These are phyloP conservation scores for Chaetophractus vellerosus DNA, from an alignment of 2,797 vertebrate species.

Conservation along the genomic window DNA sequence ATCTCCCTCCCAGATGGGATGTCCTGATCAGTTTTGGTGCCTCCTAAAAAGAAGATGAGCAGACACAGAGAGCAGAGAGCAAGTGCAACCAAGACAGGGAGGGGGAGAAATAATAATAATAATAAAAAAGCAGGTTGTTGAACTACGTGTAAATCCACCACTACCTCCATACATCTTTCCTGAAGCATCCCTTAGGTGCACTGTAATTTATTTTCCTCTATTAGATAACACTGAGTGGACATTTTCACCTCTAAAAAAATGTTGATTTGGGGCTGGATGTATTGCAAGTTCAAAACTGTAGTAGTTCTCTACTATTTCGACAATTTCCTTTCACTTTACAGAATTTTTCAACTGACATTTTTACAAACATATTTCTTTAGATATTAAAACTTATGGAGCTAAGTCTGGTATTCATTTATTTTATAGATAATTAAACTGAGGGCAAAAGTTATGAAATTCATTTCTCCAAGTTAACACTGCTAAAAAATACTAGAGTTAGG, in stretches of 20 bases:
- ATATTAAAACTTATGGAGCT: not conserved
- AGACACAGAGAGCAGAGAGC: too few species aligned
- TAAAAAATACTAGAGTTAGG: slow-evolving; percentile 7
- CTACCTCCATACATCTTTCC: not conserved
- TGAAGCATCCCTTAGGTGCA: not conserved
- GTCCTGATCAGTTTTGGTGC: too few species aligned
- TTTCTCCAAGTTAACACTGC: slow-evolving; percentile 7
- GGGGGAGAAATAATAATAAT: too few species aligned
- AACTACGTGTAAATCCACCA: not conserved
- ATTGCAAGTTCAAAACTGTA: slow-evolving; percentile 15
- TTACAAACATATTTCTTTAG: slow-evolving; percentile 56
- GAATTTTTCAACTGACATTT: slow-evolving; percentile 64
- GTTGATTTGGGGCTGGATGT: not conserved
- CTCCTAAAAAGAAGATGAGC: too few species aligned
- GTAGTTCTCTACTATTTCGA: slow-evolving; percentile 44
- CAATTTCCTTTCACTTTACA: slow-evolving; percentile 65
- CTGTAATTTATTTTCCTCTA: slow-evolving; percentile 9
- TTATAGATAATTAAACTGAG: not conserved
- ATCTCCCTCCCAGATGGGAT: too few species aligned
- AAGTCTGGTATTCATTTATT: slow-evolving; percentile 32
- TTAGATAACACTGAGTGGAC: slow-evolving; percentile 40
- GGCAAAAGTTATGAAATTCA: not conserved
- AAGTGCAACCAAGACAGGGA: too few species aligned
- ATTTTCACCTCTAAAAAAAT: slow-evolving; percentile 55
- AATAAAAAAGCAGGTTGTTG: not conserved